Evolutionary conservation across 2,888 invertebrate species (phyloP).

Genomic region (Podabrus alpinus): DNA sequence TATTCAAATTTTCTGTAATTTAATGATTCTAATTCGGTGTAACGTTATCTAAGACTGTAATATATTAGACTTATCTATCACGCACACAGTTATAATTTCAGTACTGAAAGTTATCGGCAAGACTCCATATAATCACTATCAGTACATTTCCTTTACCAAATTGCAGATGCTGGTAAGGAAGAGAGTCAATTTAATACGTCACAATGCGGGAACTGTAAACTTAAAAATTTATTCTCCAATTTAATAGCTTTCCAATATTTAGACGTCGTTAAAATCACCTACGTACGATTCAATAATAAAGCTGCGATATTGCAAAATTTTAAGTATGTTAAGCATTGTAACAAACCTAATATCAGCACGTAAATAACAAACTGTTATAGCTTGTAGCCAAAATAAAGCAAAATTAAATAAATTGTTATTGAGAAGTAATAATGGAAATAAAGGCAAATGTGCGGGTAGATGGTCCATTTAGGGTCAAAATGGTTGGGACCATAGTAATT

Average conservation of each 20-base stretch:
- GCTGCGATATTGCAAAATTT: not conserved
- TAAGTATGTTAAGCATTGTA: not conserved
- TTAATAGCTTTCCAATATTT: not conserved
- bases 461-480: constrained; percentile 1
- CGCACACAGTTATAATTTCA: no score
- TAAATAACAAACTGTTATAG: not conserved
- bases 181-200: not conserved
- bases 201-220: not conserved
- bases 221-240: not conserved
- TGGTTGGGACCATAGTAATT: constrained; percentile 9
- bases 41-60: no score
- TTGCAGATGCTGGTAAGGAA: not conserved
- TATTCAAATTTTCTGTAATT: no score
- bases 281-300: not conserved
- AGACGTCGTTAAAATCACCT: not conserved
- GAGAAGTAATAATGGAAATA: constrained; percentile 1
- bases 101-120: no score
- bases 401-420: constrained; percentile 15
- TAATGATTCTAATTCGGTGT: no score
- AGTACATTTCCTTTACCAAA: not conserved
- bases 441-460: not conserved
- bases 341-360: constrained; percentile 1
- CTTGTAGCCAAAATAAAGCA: constrained; percentile 3
- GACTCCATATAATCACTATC: not conserved
- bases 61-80: no score